Base-by-base conservation (phyloP, 2,888 invertebrate genomes). In the Brenthis ino region DNA sequence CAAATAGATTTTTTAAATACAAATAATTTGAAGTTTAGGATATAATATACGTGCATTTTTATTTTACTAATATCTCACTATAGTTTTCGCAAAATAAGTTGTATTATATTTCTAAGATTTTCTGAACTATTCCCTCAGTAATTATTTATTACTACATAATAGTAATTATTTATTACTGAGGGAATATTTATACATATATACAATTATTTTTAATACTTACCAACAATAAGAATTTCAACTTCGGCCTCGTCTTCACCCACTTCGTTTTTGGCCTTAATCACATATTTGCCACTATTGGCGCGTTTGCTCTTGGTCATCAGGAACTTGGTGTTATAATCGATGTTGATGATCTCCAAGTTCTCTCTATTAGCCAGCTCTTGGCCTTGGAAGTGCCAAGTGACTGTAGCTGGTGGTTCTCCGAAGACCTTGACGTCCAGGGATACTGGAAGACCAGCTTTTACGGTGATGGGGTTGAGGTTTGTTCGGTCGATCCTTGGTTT, bases 401-500 rank as follows among this genome's bases (percentile, higher is more conserved):
- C 96, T 6, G 95, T 96, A 76, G 99, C 99, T 65, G 97, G 96
- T 8, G 99, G 99, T 89, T 99, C 99, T 72, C 99, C 99, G 82
- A 96, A 96, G 60, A 98, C 96, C 80, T 97, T 97, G 43, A 99
- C 94, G 85, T 98, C 98, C 71, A 99, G 91, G 33, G 95, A 96
- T 57, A 98, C 95, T 0, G 97, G 96, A 56, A 98, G 95, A 53
- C 98, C 98, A 72, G 96, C 96, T 88, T 99, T 98, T 55, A 99
- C 96, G 2, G 95, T 95, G 3, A 98, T 86, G n/a, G 96, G 94
- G 80, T 97, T 96, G 64, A 98, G 91, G 87, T 98, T 97, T 20
- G 97, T 97, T 75, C 98, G 95, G 85, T 99, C 98, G 85, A 99
- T 99, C 81, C 96, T 95, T 69, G 99, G 99, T 93, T 98, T 98